Percentiles rank a stretch among this genome's conserved stretches.
These are phyloP conservation scores for Ceratosolen fusciceps DNA, from an alignment of 1,140 invertebrate species.

Conservation along the genomic window DNA sequence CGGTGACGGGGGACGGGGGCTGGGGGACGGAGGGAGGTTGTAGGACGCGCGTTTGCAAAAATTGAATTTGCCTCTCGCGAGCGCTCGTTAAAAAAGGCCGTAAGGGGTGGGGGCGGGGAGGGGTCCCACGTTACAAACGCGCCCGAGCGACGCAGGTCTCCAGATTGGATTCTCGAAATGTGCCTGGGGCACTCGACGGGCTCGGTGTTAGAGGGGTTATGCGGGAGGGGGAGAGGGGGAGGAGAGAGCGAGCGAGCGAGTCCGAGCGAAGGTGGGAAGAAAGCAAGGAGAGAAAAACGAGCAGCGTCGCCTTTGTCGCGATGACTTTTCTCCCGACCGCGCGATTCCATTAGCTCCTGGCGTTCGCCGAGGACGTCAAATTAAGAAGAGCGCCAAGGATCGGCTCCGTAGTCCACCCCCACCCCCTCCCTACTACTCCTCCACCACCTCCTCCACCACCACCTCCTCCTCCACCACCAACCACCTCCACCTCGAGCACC, in stretches of 20 bases:
- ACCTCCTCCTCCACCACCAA: no score
- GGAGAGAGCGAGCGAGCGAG: background rate
- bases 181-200: no score
- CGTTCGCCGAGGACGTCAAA: background rate
- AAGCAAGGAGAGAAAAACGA: background rate
- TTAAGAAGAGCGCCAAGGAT: background rate
- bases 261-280: background rate
- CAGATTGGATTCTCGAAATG: constrained; percentile 22
- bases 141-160: background rate
- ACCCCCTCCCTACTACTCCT: no score
- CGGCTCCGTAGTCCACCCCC: no score
- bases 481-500: no score
- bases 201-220: background rate
- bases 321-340: background rate
- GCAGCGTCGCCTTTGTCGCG: constrained; percentile 17
- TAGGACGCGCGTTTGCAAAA: background rate
- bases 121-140: background rate
- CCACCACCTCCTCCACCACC: no score
- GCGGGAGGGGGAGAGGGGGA: background rate
- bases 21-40: background rate
- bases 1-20: background rate
- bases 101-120: no score
- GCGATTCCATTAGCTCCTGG: background rate
- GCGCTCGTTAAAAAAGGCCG: background rate
- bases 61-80: background rate